phyloP scores from a whole-genome alignment of 2,888 invertebrate species.

The Drosophila picticornis region DNA sequence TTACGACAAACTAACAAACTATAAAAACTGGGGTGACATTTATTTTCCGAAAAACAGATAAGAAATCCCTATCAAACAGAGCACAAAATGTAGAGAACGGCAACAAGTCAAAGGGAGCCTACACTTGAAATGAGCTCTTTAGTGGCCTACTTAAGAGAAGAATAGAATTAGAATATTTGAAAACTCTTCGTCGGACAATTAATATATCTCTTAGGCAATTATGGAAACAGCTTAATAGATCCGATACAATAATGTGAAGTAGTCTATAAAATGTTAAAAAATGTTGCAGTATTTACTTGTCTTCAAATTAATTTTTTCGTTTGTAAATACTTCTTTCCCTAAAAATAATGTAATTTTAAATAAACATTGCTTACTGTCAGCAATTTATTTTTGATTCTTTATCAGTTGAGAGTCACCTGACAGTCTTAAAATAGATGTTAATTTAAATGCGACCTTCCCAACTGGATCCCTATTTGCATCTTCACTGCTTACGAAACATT shows the following conservation, averaged over 20 bases:
- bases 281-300: not conserved
- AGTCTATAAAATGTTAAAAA: not conserved
- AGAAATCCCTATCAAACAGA: not conserved
- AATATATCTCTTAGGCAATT: not conserved
- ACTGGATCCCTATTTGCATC: slow-evolving; percentile 14
- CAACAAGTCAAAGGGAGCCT: not conserved
- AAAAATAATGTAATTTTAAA: not conserved
- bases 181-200: not conserved
- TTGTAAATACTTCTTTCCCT: not conserved
- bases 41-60: not conserved
- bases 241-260: not conserved
- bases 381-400: slow-evolving; percentile 5
- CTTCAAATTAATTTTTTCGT: not conserved
- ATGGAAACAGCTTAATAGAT: not conserved
- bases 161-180: not conserved
- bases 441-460: slow-evolving; percentile 36
- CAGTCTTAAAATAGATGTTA: slow-evolving; percentile 38
- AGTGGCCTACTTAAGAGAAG: not conserved
- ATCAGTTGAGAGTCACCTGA: slow-evolving; percentile 14
- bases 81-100: not conserved
- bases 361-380: not conserved
- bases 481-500: slow-evolving; percentile 29
- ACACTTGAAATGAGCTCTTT: not conserved
- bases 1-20: slow-evolving; percentile 3
- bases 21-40: not conserved